A percentile compares a stretch with the other conserved stretches of the same genome.
Conservation (phyloP, 1,140 invertebrate genomes). For the Leguminivora glycinivorella region DNA sequence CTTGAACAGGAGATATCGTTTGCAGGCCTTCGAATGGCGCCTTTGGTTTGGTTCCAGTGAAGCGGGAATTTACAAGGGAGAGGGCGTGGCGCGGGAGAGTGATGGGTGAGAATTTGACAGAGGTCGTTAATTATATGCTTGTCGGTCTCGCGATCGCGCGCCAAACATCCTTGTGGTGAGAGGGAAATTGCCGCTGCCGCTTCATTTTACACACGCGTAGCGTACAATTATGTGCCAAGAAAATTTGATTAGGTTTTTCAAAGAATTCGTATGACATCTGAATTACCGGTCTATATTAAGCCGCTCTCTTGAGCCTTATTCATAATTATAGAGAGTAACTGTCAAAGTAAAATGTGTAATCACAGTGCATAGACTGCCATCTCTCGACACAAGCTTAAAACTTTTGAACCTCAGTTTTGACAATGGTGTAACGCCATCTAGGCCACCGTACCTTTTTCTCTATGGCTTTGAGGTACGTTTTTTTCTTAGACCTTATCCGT, state of each 20-base stretch:
- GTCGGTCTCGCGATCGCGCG: constrained; percentile 37
- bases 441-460: too few species aligned
- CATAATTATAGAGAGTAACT: too few species aligned
- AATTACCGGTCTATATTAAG: constrained; percentile 4
- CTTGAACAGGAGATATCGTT: constrained; percentile 26
- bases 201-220: constrained; percentile 46
- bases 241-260: constrained; percentile 37
- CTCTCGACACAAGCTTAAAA: too few species aligned
- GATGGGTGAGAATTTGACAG: constrained; percentile 70
- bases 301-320: too few species aligned
- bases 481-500: too few species aligned
- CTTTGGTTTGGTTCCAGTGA: constrained; percentile 26
- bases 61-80: constrained; percentile 22
- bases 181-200: constrained; percentile 46
- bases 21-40: constrained; percentile 20
- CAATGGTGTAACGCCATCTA: too few species aligned
- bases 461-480: too few species aligned
- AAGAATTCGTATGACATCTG: background rate
- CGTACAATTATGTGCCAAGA: constrained; percentile 50
- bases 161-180: constrained; percentile 39
- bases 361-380: too few species aligned
- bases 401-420: too few species aligned
- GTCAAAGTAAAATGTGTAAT: too few species aligned
- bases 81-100: constrained; percentile 45
- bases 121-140: constrained; percentile 69